Percentiles rank a stretch among this genome's conserved stretches.
These are phyloP conservation scores for Nannobrachium achirus DNA, from an alignment of 2,113 vertebrate species.

Conservation along the genomic window DNA sequence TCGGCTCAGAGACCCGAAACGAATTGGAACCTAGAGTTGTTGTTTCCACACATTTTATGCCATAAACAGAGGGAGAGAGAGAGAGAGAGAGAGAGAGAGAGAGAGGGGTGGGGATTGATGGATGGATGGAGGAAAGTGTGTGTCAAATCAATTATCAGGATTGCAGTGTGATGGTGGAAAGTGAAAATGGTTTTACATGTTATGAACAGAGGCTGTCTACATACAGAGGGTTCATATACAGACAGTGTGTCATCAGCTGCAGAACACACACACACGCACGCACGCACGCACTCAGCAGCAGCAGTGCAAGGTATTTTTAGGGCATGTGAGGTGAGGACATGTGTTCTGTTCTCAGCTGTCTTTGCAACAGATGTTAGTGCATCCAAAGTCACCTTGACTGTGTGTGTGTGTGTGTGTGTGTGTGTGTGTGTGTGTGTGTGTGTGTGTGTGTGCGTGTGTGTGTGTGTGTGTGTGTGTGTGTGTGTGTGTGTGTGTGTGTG, in stretches of 20 bases:
- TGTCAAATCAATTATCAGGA: no score
- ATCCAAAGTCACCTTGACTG: slow-evolving; percentile 11
- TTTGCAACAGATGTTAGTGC: not conserved
- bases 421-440: slow-evolving; percentile 57
- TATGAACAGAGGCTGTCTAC: not conserved
- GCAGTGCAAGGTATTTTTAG: no score
- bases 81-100: slow-evolving; percentile 5
- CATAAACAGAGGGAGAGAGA: slow-evolving; percentile 11
- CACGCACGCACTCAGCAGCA: no score
- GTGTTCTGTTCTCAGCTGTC: not conserved
- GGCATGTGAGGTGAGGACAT: no score
- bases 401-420: slow-evolving; percentile 4
- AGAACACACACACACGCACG: no score
- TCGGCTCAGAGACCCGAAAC: not conserved
- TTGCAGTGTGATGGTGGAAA: no score
- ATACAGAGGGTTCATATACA: not conserved
- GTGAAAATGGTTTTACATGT: not conserved
- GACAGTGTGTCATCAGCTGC: no score
- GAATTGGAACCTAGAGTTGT: not conserved
- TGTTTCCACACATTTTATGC: no score
- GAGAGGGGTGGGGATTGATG: not conserved
- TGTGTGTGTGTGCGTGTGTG: slow-evolving; percentile 46
- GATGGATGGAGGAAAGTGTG: not conserved
- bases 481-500: not conserved
- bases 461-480: not conserved